These are phyloP conservation scores for Cryptoblepharus egeriae DNA, from an alignment of 2,797 vertebrate genomes.

Conservation along the genomic window DNA sequence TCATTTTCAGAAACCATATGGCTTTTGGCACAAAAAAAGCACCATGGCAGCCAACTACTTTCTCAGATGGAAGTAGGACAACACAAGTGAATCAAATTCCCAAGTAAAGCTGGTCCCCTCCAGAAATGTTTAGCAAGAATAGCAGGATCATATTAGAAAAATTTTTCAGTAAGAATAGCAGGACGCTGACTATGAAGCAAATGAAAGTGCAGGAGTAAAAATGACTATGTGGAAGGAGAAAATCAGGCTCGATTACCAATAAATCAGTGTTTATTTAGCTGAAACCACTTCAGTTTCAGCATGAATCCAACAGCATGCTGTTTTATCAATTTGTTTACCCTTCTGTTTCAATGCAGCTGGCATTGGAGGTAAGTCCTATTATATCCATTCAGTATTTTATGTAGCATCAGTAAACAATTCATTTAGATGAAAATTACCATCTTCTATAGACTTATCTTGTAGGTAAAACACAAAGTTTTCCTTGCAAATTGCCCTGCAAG, in stretches of 20 bases:
- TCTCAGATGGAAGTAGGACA: neutral
- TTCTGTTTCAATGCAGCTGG: neutral
- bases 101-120: neutral
- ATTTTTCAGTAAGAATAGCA: neutral
- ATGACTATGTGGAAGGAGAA: neutral
- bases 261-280: neutral
- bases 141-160: too few relatives aligned
- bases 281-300: neutral
- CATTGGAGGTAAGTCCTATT: too few relatives aligned
- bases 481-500: too few relatives aligned
- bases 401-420: neutral
- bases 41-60: neutral
- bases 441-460: neutral
- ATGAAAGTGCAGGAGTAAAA: neutral
- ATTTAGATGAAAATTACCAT: neutral
- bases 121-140: neutral
- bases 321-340: neutral
- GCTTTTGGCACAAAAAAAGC: neutral
- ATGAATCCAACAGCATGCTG: neutral
- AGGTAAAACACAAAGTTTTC: too few relatives aligned
- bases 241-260: neutral
- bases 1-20: neutral
- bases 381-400: neutral
- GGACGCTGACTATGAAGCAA: neutral
- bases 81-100: neutral